Conservation (phyloP, 2,888 invertebrate genomes). For the Trachelus troglodyta region DNA sequence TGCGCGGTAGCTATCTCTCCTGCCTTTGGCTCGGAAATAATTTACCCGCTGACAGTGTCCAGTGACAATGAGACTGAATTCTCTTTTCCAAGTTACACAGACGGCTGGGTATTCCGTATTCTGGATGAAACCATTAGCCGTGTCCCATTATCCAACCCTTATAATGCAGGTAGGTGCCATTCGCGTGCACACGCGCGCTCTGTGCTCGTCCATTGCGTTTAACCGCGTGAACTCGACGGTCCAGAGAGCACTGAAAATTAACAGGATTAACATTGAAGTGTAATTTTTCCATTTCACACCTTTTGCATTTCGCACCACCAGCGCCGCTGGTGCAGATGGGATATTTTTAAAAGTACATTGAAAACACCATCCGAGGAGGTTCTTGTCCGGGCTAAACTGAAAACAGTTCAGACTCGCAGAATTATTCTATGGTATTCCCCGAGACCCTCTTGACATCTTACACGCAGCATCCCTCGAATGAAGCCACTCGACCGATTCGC, state of each 20-base stretch:
- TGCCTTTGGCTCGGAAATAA: not conserved
- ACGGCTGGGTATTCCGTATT: not conserved
- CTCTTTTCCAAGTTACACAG: not conserved
- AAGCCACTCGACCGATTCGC: not conserved
- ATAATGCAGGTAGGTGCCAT: not conserved
- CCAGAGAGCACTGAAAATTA: not conserved
- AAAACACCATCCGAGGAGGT: not conserved
- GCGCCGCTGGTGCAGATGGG: not conserved
- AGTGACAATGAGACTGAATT: not conserved
- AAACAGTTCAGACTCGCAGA: not conserved
- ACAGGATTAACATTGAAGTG: not conserved
- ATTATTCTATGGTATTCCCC: not conserved
- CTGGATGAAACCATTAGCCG: not conserved
- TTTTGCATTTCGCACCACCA: not conserved
- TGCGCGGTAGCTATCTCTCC: not conserved
- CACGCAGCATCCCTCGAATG: too few species aligned
- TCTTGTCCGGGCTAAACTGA: not conserved
- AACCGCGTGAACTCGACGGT: not conserved
- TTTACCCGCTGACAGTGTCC: not conserved
- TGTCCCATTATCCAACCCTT: not conserved
- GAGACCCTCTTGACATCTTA: too few species aligned
- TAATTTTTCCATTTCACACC: not conserved
- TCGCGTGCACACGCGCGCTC: not conserved
- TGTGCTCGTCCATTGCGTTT: not conserved
- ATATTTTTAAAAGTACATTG: not conserved